A percentile compares a stretch with the other conserved stretches of the same genome.
Evolutionary conservation across 2,113 vertebrate species (phyloP).

Genomic region (Zosterops pallidus): DNA sequence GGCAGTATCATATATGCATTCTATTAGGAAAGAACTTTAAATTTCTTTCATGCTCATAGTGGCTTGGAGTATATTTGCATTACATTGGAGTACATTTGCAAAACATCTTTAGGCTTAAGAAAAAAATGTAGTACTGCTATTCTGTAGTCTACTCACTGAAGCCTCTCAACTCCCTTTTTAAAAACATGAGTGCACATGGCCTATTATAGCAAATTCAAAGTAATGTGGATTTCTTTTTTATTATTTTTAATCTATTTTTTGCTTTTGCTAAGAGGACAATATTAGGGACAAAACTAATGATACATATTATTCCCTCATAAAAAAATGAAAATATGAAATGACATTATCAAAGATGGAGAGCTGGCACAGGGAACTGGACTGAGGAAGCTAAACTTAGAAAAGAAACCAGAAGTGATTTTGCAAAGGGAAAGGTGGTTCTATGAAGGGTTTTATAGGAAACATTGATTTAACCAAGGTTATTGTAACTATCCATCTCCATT

Average conservation of each 20-base stretch:
- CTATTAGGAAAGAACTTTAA: background rate
- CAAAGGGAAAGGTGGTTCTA: background rate
- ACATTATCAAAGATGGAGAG: background rate
- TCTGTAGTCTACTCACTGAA: background rate
- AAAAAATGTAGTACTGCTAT: background rate
- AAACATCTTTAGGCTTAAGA: background rate
- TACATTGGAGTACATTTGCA: background rate
- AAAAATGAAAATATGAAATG: background rate
- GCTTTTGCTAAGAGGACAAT: background rate
- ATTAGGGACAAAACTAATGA: background rate
- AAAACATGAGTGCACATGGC: background rate
- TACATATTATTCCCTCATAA: background rate
- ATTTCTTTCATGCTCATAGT: background rate
- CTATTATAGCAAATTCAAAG: background rate
- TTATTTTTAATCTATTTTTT: background rate
- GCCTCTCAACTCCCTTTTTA: background rate
- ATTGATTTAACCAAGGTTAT: background rate
- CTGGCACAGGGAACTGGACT: background rate
- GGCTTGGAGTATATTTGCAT: background rate
- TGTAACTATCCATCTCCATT: background rate
- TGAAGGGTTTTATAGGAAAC: background rate
- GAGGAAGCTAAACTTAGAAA: background rate
- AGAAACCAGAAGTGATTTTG: background rate
- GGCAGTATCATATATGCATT: background rate
- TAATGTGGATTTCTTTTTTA: background rate